These are phyloP conservation scores for Poecilobothrus nobilitatus DNA, from an alignment of 2,888 invertebrate genomes.

Conservation along the genomic window DNA sequence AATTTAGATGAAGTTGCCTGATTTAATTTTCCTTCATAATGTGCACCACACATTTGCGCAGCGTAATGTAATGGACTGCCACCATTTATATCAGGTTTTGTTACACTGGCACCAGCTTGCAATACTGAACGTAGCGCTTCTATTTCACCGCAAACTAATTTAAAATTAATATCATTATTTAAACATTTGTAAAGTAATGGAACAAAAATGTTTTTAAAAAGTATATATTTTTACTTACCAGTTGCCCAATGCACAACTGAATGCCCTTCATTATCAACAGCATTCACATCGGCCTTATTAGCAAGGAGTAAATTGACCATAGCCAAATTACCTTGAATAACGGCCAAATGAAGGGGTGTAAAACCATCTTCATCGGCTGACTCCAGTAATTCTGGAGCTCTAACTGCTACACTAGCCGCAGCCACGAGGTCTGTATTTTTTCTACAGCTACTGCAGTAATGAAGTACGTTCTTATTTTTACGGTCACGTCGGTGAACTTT, in stretches of 20 bases:
- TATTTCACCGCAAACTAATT: conserved; percentile 84
- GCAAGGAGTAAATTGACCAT: conserved; percentile 78
- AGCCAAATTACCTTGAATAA: conserved; percentile 84
- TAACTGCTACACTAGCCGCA: conserved; percentile 71
- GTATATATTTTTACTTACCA: conserved; percentile 49
- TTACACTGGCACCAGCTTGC: conserved; percentile 76
- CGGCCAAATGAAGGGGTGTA: conserved; percentile 89
- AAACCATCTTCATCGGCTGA: conserved; percentile 88
- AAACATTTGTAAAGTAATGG: background rate
- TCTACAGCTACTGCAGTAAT: conserved; percentile 70
- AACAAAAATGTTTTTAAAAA: no score
- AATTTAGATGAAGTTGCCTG: conserved; percentile 36
- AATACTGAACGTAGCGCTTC: conserved; percentile 78
- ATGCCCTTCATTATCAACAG: conserved; percentile 88
- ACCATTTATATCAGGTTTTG: conserved; percentile 85
- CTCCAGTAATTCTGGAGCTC: conserved; percentile 77
- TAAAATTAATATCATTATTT: conserved; percentile 12
- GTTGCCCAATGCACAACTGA: conserved; percentile 98
- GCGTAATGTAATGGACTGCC: conserved; percentile 96
- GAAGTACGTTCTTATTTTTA: conserved; percentile 77
- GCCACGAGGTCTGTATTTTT: conserved; percentile 46
- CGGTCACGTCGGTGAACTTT: conserved; percentile 66
- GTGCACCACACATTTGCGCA: conserved; percentile 90
- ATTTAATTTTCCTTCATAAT: conserved; percentile 50
- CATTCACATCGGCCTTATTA: conserved; percentile 81